Percentiles rank a stretch among this genome's conserved stretches.
phyloP scores from a whole-genome alignment of 2,113 vertebrate species.

The Pseudorhombus dupliciocellatus region DNA sequence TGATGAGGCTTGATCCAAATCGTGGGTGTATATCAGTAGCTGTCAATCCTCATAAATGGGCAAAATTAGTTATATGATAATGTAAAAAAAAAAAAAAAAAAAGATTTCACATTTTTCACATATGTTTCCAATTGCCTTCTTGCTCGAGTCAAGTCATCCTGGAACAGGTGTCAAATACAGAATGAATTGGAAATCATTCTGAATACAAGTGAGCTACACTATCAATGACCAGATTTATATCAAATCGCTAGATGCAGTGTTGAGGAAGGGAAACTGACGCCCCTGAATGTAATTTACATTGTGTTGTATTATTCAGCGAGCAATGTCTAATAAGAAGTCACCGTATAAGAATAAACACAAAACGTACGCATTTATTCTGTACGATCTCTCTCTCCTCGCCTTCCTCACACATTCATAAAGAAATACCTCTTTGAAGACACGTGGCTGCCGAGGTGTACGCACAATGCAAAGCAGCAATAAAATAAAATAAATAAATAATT shows the following conservation, averaged over 20 bases:
- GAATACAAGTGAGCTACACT: conserved; percentile 7
- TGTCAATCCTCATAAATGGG: conserved; percentile 2
- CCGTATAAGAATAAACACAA: conserved; percentile 1
- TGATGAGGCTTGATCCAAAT: conserved; percentile 4
- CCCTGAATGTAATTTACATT: conserved; percentile 6
- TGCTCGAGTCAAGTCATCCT: neutral
- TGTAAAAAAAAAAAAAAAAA: neutral
- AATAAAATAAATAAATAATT: neutral
- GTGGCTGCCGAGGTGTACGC: neutral
- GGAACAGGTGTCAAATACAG: conserved; percentile 4
- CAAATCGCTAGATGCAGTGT: conserved; percentile 3
- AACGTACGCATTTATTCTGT: neutral
- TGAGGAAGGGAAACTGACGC: conserved; percentile 1
- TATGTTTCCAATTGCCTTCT: neutral
- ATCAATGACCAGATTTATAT: conserved; percentile 31
- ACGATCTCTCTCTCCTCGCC: neutral
- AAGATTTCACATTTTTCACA: neutral
- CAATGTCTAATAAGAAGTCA: conserved; percentile 1
- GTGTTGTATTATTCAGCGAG: conserved; percentile 1
- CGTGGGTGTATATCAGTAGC: conserved; percentile 1
- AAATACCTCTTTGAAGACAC: neutral
- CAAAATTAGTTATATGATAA: conserved; percentile 1
- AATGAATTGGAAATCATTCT: conserved; percentile 31
- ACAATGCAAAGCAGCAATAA: neutral
- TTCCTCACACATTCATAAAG: neutral